Evolutionary conservation across 2,797 vertebrate genomes (phyloP).

Genomic region (Sebastes trivittatus): DNA sequence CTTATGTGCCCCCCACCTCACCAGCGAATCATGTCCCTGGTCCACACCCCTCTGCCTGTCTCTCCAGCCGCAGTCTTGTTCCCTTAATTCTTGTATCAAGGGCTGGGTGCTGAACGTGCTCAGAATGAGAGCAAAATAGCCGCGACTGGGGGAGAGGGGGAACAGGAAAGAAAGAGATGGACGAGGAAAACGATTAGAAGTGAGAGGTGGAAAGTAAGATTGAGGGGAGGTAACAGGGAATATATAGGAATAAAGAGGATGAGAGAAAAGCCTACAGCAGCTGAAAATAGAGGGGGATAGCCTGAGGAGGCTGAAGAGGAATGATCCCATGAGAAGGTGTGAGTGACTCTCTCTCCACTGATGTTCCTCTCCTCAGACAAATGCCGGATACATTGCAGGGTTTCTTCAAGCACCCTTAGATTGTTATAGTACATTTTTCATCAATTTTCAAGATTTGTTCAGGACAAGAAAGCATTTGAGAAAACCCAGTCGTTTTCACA

Average conservation of each 20-base stretch:
- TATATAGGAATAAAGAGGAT: not conserved
- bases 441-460: not conserved
- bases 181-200: not conserved
- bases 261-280: not conserved
- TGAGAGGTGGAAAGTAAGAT: not conserved
- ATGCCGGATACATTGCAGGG: not conserved
- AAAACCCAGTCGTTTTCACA: not conserved
- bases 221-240: not conserved
- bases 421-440: not conserved
- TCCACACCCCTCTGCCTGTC: conserved; percentile 5
- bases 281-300: conserved; percentile 19
- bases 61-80: conserved; percentile 42
- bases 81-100: conserved; percentile 39
- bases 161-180: not conserved
- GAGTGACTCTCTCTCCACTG: not conserved
- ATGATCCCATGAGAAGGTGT: conserved; percentile 19
- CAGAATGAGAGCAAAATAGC: conserved; percentile 53
- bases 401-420: not conserved
- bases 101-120: conserved; percentile 59
- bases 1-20: not conserved
- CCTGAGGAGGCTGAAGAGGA: conserved; percentile 22
- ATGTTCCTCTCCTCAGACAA: conserved; percentile 2
- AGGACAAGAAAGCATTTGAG: not conserved
- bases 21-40: not conserved
- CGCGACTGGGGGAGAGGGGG: not conserved